Base-by-base conservation (phyloP, 2,113 vertebrate species). In the Malurus melanocephalus region DNA sequence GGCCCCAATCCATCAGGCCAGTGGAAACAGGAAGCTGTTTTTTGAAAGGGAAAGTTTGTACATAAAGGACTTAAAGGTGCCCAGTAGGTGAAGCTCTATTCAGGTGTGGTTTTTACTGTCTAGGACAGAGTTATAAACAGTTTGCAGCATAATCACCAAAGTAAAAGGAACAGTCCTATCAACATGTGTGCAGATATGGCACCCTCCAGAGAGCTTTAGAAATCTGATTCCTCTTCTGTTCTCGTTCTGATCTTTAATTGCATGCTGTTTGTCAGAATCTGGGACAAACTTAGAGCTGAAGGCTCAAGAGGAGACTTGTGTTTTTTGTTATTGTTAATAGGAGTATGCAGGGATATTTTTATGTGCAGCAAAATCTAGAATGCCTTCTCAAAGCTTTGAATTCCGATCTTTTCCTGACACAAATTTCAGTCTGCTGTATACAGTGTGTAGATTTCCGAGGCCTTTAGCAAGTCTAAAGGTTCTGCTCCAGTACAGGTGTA, bases 221-320 rank as follows among this genome's bases (percentile, higher is more conserved):
- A 88, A 30, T 73, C 35, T 65, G 49, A 51, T 67, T 89, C 21
- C 57, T 83, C 5, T 77, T 67, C 56, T 88, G 23, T 43, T 83
- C 56, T 61, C 0, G 0, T 87, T 88, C 59, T 87, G 49, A 65
- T 82, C 32, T 83, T 76, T 91, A 88, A 87, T 59, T 94, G 55
- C 49, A 38, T 35, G 69, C 51, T 79, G 43, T 86, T 91, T 93
- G 42, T 84, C 42, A 84, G 69, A 69, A 84, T 90, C 74, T 86
- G 62, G 66, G 91, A 22, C 55, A 66, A n/a, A 79, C 69, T 89
- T 84, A 61, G 40, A 73, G 84, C 62, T 62, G 51, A 67, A 48
- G 43, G 53, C 32, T 84, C 18, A 21, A 68, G 28, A 40, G 28
- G 23, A 85, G 35, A 52, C 19, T 84, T 52, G 8, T 56, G 26